Evolutionary conservation across 2,113 vertebrate species (phyloP).

Genomic region (Bolborhynchus lineola): DNA sequence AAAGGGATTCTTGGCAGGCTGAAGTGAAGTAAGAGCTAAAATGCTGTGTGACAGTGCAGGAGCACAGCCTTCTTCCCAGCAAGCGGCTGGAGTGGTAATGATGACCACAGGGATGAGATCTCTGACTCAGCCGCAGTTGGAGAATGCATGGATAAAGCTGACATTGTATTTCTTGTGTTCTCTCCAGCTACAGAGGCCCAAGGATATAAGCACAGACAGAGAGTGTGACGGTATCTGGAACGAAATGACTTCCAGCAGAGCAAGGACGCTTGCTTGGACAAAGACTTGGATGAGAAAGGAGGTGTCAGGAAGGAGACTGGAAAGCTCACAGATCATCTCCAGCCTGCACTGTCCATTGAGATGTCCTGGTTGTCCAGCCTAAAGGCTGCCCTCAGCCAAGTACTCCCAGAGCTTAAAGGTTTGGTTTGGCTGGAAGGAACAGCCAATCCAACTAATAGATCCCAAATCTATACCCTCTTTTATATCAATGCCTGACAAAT

Average conservation of each 20-base stretch:
- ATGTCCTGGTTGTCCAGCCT: not conserved
- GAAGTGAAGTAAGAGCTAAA: not conserved
- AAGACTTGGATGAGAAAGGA: not conserved
- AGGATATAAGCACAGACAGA: not conserved
- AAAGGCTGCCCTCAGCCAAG: not conserved
- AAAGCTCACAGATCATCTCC: not conserved
- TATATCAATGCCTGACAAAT: not conserved
- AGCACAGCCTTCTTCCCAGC: not conserved
- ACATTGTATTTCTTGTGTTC: not conserved
- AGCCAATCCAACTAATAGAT: not conserved
- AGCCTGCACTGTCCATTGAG: not conserved
- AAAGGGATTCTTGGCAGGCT: not conserved
- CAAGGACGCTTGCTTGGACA: not conserved
- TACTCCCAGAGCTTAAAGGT: not conserved
- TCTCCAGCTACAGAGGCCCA: conserved; percentile 22
- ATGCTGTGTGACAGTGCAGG: not conserved
- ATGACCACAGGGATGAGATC: not conserved
- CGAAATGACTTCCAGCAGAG: not conserved
- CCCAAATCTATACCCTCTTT: not conserved
- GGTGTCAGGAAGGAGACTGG: not conserved
- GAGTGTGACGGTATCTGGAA: not conserved
- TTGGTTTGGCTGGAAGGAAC: not conserved
- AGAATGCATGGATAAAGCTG: not conserved
- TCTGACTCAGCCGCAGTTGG: not conserved
- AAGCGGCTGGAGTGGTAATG: not conserved